Percentiles rank a stretch among this genome's conserved stretches.
Conservation (phyloP, 2,113 vertebrate genomes). For the Nannobrachium achirus region DNA sequence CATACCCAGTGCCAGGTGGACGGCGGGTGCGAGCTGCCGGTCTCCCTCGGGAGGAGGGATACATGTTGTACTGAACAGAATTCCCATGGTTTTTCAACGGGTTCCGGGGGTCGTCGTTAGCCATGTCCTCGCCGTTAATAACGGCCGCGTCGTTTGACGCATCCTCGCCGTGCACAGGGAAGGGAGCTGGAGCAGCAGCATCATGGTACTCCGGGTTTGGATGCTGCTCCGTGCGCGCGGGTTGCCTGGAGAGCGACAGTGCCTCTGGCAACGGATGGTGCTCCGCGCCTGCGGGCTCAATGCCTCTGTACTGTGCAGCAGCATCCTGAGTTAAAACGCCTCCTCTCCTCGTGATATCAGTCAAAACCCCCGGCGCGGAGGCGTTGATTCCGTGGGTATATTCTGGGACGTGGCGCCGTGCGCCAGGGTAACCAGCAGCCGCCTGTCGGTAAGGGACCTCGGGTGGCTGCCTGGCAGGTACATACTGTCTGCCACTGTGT, state of each 20-base stretch:
- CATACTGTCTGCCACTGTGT: slow-evolving; percentile 28
- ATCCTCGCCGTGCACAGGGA: slow-evolving; percentile 16
- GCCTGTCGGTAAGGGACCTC: slow-evolving; percentile 19
- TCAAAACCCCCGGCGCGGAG: slow-evolving; percentile 10
- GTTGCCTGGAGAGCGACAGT: slow-evolving; percentile 35
- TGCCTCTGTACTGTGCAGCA: slow-evolving; percentile 9
- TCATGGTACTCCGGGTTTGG: slow-evolving; percentile 16
- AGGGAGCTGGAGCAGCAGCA: background rate
- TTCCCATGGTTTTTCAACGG: slow-evolving; percentile 75
- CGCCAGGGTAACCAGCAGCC: slow-evolving; percentile 31
- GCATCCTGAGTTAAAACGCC: slow-evolving; percentile 3
- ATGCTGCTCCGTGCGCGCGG: slow-evolving; percentile 27
- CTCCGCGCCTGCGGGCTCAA: slow-evolving; percentile 19
- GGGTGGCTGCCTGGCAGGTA: slow-evolving; percentile 37
- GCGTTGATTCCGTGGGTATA: slow-evolving; percentile 19
- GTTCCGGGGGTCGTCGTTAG: slow-evolving; percentile 77
- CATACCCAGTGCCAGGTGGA: slow-evolving; percentile 74
- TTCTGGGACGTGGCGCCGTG: slow-evolving; percentile 29
- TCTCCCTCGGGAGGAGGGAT: slow-evolving; percentile 62
- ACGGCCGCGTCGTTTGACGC: slow-evolving; percentile 30
- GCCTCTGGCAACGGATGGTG: slow-evolving; percentile 31
- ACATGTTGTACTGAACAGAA: slow-evolving; percentile 77
- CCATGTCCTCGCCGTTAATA: slow-evolving; percentile 56
- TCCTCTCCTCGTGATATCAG: slow-evolving; percentile 20
- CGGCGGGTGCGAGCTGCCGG: slow-evolving; percentile 51